These are phyloP conservation scores for Hystrix cristata DNA, from an alignment of 2,113 vertebrate genomes.

Conservation along the genomic window DNA sequence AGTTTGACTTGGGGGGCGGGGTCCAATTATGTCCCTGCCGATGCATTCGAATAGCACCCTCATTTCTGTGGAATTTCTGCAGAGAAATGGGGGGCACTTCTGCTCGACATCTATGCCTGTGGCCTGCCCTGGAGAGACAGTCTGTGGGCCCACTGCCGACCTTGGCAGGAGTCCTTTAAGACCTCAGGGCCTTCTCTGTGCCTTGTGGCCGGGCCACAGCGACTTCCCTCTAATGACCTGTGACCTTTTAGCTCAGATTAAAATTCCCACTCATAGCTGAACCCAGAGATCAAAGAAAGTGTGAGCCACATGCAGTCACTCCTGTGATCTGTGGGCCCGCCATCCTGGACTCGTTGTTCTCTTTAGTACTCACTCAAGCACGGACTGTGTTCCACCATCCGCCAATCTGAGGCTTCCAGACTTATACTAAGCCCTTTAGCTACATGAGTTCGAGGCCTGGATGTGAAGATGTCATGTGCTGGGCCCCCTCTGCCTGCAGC, in stretches of 20 bases:
- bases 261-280: not conserved
- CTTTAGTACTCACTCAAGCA: not conserved
- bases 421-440: not conserved
- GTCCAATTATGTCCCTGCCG: no score
- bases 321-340: not conserved
- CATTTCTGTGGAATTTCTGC: not conserved
- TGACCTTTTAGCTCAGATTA: not conserved
- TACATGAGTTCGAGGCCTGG: not conserved
- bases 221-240: not conserved
- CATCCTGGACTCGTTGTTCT: not conserved
- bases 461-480: not conserved
- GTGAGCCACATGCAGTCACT: not conserved
- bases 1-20: no score
- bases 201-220: not conserved
- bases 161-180: not conserved
- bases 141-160: no score
- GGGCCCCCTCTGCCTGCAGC: not conserved
- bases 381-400: not conserved
- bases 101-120: not conserved
- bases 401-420: not conserved
- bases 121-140: not conserved
- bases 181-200: not conserved
- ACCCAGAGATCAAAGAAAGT: not conserved
- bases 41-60: not conserved
- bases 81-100: not conserved